A percentile compares a stretch with the other conserved stretches of the same genome.
phyloP scores from a whole-genome alignment of 2,113 vertebrate genomes.

The Edolisoma coerulescens region DNA sequence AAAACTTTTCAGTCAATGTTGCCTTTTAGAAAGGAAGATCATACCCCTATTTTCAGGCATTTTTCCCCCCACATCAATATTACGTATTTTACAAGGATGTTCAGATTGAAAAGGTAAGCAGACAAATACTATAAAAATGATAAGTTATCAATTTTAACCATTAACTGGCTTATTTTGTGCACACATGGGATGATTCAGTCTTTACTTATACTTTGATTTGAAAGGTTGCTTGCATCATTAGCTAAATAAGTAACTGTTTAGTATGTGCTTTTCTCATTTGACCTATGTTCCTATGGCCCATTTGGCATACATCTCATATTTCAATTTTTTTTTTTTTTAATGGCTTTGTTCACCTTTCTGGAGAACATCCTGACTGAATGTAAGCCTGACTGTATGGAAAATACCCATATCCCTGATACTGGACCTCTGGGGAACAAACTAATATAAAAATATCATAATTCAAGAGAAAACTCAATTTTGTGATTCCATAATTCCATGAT shows the following conservation, averaged over 20 bases:
- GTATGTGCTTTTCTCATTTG: neutral
- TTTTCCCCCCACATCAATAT: neutral
- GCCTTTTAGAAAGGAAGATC: neutral
- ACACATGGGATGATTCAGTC: neutral
- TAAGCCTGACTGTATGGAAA: neutral
- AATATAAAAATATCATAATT: neutral
- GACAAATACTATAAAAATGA: neutral
- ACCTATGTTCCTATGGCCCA: neutral
- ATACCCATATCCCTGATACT: too few species aligned
- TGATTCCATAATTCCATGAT: neutral
- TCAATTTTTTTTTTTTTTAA: neutral
- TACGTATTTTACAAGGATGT: neutral
- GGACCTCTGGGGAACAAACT: neutral
- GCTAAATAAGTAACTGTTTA: neutral
- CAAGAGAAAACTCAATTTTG: neutral
- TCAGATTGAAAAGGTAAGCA: neutral
- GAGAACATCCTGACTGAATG: neutral
- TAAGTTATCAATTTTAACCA: neutral
- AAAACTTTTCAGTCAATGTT: neutral
- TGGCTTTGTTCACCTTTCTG: neutral
- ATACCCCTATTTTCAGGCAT: neutral
- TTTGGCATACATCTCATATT: neutral
- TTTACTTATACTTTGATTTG: neutral
- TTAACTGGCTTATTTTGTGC: neutral
- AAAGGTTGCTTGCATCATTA: neutral